A percentile compares a stretch with the other conserved stretches of the same genome.
Conservation (phyloP, 2,797 vertebrate genomes). For the Rousettus madagascariensis region DNA sequence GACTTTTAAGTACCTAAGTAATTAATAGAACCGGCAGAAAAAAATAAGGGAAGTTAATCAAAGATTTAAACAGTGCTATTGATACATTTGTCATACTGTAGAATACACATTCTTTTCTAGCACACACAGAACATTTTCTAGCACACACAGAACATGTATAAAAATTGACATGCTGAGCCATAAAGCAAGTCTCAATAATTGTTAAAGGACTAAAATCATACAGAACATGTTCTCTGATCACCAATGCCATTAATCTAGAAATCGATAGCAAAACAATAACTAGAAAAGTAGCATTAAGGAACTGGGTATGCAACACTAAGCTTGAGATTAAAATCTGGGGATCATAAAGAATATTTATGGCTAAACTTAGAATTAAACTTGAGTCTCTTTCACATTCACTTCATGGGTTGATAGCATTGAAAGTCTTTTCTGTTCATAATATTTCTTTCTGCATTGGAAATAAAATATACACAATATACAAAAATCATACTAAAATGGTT, state of each 20-base stretch:
- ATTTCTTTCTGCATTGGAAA: slow-evolving; percentile 32
- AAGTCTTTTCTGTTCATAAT: background rate
- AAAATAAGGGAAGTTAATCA: background rate
- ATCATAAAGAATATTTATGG: background rate
- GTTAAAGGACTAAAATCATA: slow-evolving; percentile 32
- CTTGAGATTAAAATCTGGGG: background rate
- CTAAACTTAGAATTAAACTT: slow-evolving; percentile 34
- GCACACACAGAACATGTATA: background rate
- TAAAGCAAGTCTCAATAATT: background rate
- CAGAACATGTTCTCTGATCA: background rate
- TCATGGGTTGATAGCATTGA: background rate
- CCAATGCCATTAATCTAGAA: background rate
- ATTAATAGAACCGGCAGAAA: background rate
- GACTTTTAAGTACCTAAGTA: slow-evolving; percentile 21
- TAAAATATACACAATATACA: background rate
- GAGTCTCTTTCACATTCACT: background rate
- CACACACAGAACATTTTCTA: background rate
- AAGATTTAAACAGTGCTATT: slow-evolving; percentile 4
- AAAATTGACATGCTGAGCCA: background rate
- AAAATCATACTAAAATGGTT: background rate
- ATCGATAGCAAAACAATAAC: background rate
- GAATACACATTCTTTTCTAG: background rate
- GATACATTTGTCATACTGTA: background rate
- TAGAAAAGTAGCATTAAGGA: background rate
- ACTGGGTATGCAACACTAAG: background rate